Evolutionary conservation across 2,888 invertebrate species (phyloP), one percentile per base, ranked within the genome.

Genomic region (Macroteleia sp.): DNA sequence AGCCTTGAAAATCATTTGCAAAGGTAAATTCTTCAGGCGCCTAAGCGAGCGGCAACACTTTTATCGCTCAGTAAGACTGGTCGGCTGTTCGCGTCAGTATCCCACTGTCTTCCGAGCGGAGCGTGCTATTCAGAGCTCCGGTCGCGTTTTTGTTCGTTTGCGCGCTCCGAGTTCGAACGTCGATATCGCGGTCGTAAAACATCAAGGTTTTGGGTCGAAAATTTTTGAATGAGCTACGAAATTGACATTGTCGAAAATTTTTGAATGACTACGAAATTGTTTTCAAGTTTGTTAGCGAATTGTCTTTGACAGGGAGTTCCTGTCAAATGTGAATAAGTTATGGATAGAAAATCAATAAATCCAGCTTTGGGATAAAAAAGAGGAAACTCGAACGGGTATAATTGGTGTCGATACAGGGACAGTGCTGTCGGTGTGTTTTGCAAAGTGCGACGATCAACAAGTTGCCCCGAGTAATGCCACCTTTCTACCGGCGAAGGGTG

Each of bases 11-110:
- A 16, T 44, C 17, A 54, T 62, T 54, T 17, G 46, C 46, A 54
- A 62, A 71, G 25, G 20, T 57, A 66, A 66, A 54, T 61, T 67
- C 61, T 75, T 67, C 54, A 52, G 46, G 74, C 67, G 74, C 66
- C 59, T 57, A 66, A 74, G 64, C 61, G 66, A 36, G 54, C 46
- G 62, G 71, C 71, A 62, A 54, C 52, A 61, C 61, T 75, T 75
- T 75, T 75, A 61, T 54, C 61, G 61, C 41, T 32, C 16, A 67
- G 74, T 57, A 57, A 64, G 62, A 54, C 64, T 50, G 57, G 59
- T 32, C 36, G 66, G 19, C 61, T 39, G 62, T 20, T 30, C 74
- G 74, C 67, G 73, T 75, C 74, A 75, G 74, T 75, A 75, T 75
- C 67, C 39, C 44, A 61, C 61, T 39, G 67, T 74, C 74, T 74